Percentiles rank a stretch among this genome's conserved stretches.
These are phyloP conservation scores for Lordiphosa mommai DNA, from an alignment of 1,140 invertebrate genomes.

Conservation along the genomic window DNA sequence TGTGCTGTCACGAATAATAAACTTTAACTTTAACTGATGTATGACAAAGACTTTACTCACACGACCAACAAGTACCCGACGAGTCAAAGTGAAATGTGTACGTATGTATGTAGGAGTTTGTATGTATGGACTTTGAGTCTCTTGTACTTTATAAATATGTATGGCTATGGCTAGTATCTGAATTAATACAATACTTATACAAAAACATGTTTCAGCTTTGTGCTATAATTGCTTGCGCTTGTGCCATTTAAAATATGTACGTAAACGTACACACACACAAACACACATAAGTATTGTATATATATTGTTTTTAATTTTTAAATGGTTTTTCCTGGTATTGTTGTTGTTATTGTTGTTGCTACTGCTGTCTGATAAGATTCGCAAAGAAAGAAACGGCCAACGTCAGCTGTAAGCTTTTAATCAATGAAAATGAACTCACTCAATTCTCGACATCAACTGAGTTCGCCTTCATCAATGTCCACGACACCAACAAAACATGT, in stretches of 20 bases:
- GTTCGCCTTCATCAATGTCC: constrained; percentile 7
- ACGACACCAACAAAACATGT: not conserved
- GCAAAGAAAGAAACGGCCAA: constrained; percentile 56
- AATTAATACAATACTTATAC: constrained; percentile 20
- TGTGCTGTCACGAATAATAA: constrained; percentile 3
- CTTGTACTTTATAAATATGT: constrained; percentile 3
- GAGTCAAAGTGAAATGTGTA: too few species aligned
- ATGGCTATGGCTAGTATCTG: constrained; percentile 10
- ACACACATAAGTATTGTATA: not conserved
- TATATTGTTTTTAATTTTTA: constrained; percentile 20
- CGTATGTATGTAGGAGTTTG: too few species aligned
- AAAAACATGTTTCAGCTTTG: constrained; percentile 10
- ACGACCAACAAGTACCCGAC: not conserved
- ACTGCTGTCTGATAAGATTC: constrained; percentile 47
- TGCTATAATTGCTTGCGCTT: constrained; percentile 21
- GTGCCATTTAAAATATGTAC: constrained; percentile 14
- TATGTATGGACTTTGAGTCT: constrained; percentile 31
- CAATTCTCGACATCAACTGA: constrained; percentile 37
- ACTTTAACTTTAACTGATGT: not conserved
- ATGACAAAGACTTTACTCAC: not conserved
- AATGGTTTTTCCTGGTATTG: constrained; percentile 51
- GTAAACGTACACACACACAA: not conserved
- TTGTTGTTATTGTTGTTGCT: constrained; percentile 21
- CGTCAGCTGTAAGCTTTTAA: constrained; percentile 61
- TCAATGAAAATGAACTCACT: constrained; percentile 71